Evolutionary conservation across 1,140 invertebrate genomes (phyloP).

Genomic region (Heterodera carotae): DNA sequence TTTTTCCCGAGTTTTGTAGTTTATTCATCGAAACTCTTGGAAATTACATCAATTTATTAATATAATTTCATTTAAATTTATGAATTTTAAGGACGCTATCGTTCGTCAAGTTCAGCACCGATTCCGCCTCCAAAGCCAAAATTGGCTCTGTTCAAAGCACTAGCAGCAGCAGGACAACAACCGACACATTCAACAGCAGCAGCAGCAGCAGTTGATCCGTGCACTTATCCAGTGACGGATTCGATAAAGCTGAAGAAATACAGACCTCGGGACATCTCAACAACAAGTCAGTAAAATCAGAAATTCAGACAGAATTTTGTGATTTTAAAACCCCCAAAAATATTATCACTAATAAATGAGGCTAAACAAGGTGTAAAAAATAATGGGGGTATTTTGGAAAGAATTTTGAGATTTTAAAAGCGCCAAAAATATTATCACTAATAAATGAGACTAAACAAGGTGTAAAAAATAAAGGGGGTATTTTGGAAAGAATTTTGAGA

Average conservation of each 20-base stretch:
- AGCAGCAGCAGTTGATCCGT: slow-evolving; percentile 12
- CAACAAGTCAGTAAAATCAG: neutral
- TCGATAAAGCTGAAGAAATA: slow-evolving; percentile 27
- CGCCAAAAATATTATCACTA: no score
- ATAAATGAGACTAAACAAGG: no score
- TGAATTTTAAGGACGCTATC: slow-evolving; percentile 1
- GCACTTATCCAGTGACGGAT: slow-evolving; percentile 20
- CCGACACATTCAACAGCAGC: neutral
- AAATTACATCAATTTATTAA: neutral
- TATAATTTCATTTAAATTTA: neutral
- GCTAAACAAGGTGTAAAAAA: no score
- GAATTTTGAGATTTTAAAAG: no score
- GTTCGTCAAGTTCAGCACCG: slow-evolving; percentile 13
- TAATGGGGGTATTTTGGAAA: no score
- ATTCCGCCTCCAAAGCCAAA: neutral
- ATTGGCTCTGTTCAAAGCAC: neutral
- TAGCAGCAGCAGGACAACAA: neutral
- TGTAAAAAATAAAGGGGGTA: no score
- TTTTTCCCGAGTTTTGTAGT: no score
- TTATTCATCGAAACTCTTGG: no score
- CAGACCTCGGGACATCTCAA: slow-evolving; percentile 16
- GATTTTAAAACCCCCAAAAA: no score
- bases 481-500: no score
- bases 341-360: no score
- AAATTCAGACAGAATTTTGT: no score